These are phyloP conservation scores for Tipula lateralis DNA, from an alignment of 2,888 invertebrate species.

Conservation along the genomic window DNA sequence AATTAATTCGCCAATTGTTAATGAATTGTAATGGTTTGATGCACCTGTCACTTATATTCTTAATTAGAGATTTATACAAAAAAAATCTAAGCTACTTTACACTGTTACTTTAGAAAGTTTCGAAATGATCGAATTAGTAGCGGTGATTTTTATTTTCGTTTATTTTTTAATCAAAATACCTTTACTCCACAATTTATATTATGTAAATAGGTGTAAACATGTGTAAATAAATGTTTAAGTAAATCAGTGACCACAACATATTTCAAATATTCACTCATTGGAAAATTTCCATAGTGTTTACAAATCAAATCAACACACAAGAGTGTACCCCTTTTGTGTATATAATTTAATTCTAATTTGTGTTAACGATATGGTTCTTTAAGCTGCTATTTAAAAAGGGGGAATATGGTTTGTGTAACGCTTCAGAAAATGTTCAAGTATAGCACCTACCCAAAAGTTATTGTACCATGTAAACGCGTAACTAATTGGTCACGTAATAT, in stretches of 20 bases:
- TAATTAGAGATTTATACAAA: not conserved
- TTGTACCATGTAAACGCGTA: not conserved
- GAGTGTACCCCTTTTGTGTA: not conserved
- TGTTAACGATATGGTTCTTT: slow-evolving; percentile 19
- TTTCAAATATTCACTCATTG: slow-evolving; percentile 24
- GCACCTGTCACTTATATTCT: slow-evolving; percentile 11
- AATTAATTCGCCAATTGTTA: not conserved
- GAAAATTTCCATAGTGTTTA: slow-evolving; percentile 24
- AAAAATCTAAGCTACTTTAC: not conserved
- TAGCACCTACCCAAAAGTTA: not conserved
- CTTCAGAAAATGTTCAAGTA: not conserved
- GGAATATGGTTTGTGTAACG: slow-evolving; percentile 11
- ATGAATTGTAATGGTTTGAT: slow-evolving; percentile 19
- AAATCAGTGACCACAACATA: not conserved
- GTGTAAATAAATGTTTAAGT: slow-evolving; percentile 11
- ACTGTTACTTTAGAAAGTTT: slow-evolving; percentile 19
- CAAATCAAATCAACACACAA: slow-evolving; percentile 7
- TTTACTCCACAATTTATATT: not conserved
- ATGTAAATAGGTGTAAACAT: not conserved
- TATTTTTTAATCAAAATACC: not conserved
- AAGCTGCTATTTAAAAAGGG: not conserved
- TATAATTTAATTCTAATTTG: not conserved
- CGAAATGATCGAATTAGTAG: not conserved
- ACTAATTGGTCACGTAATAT: slow-evolving; percentile 11
- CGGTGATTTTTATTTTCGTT: not conserved